phyloP scores from a whole-genome alignment of 2,113 vertebrate species.

The Philantomba maxwellii region DNA sequence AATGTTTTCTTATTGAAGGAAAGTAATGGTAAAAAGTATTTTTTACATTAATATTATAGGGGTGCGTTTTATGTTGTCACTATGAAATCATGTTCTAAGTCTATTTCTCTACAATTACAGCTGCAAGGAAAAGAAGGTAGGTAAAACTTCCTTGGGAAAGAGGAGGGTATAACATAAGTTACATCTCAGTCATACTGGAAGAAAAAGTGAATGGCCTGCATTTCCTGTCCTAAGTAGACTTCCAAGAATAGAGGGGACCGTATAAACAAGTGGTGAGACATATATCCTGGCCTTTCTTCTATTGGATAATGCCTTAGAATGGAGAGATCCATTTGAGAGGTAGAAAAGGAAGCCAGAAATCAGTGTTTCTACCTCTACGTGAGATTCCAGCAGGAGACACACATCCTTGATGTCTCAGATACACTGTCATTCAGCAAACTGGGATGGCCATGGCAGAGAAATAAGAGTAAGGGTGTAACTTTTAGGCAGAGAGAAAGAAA shows the following conservation, averaged over 20 bases:
- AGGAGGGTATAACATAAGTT: not conserved
- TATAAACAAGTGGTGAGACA: not conserved
- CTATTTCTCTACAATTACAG: not conserved
- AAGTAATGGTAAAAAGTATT: not conserved
- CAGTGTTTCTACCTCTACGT: not conserved
- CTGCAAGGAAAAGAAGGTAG: not conserved
- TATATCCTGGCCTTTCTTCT: not conserved
- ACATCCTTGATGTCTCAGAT: not conserved
- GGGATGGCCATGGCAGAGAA: not conserved
- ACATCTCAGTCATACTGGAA: not conserved
- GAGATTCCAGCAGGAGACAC: not conserved
- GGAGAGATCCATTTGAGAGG: not conserved
- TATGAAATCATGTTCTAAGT: not conserved
- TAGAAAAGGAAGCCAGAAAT: not conserved
- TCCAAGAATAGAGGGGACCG: not conserved
- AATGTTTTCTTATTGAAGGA: not conserved
- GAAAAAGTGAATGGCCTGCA: not conserved
- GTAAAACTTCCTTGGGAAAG: not conserved
- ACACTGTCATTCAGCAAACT: not conserved
- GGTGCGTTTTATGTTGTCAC: not conserved
- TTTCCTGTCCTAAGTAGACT: not conserved
- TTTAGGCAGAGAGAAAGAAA: not conserved
- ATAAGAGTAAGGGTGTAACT: not conserved
- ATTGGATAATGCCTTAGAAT: not conserved
- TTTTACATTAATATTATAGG: not conserved